Evolutionary conservation across 2,888 invertebrate genomes (phyloP).

Genomic region (Hemithea aestivaria): DNA sequence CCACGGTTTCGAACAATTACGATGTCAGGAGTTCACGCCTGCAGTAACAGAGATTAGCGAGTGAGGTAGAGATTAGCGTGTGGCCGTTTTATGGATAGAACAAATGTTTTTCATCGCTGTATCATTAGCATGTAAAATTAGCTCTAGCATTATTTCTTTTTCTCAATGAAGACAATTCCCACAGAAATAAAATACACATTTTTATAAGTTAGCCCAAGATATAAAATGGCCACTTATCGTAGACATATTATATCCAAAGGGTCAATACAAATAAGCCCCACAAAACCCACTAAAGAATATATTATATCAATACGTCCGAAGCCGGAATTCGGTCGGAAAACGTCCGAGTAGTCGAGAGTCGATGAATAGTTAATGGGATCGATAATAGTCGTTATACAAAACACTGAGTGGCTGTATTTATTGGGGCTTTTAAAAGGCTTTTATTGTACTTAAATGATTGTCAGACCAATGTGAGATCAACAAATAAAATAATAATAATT

Average conservation of each 20-base stretch:
- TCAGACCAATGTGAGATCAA: too few relatives aligned
- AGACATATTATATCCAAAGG: neutral
- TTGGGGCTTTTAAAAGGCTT: slow-evolving; percentile 5
- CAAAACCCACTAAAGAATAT: slow-evolving; percentile 1
- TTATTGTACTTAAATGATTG: neutral
- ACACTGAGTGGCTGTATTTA: slow-evolving; percentile 1
- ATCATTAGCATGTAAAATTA: too few relatives aligned
- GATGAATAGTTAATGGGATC: slow-evolving; percentile 9
- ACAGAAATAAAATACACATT: too few relatives aligned
- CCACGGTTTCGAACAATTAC: too few relatives aligned
- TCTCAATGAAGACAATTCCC: too few relatives aligned
- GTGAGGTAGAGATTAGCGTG: too few relatives aligned
- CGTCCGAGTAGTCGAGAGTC: neutral
- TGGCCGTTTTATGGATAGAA: too few relatives aligned
- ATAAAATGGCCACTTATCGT: neutral
- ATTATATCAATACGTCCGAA: slow-evolving; percentile 4
- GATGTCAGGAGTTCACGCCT: too few relatives aligned
- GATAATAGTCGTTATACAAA: slow-evolving; percentile 6
- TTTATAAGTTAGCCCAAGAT: neutral
- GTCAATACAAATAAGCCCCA: slow-evolving; percentile 6
- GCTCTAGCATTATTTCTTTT: too few relatives aligned
- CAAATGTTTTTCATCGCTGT: too few relatives aligned
- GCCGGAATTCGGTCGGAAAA: slow-evolving; percentile 6
- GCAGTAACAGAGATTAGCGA: too few relatives aligned
- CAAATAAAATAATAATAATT: too few relatives aligned